Evolutionary conservation across 1,140 invertebrate genomes (phyloP).

Genomic region (Chlorops oryzae): DNA sequence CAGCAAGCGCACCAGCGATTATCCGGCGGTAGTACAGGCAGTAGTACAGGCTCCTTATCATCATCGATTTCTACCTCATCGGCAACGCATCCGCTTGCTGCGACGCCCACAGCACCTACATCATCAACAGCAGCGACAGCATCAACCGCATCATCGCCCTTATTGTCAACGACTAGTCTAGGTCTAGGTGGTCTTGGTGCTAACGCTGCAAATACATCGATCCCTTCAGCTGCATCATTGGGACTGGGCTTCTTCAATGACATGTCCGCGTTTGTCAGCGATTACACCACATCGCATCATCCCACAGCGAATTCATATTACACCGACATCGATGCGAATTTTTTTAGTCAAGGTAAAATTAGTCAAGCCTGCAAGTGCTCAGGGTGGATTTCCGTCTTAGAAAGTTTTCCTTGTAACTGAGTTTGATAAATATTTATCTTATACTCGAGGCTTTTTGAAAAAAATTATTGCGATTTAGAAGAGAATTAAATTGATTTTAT

Average conservation of each 20-base stretch:
- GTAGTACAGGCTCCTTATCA: slow-evolving; percentile 31
- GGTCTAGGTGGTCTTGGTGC: too few relatives aligned
- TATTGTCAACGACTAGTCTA: slow-evolving; percentile 17
- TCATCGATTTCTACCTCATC: slow-evolving; percentile 22
- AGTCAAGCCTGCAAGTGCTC: too few relatives aligned
- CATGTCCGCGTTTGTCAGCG: slow-evolving; percentile 30
- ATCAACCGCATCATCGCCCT: not conserved
- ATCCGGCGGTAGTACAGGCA: slow-evolving; percentile 42
- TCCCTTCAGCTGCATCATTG: slow-evolving; percentile 36
- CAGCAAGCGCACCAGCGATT: slow-evolving; percentile 31
- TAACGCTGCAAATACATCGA: slow-evolving; percentile 31
- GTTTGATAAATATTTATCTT: too few relatives aligned
- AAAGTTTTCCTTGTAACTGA: too few relatives aligned
- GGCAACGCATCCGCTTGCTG: slow-evolving; percentile 25
- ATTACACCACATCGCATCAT: slow-evolving; percentile 17
- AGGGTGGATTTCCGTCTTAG: too few relatives aligned
- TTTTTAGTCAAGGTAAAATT: slow-evolving; percentile 40
- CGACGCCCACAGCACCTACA: not conserved
- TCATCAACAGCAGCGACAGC: slow-evolving; percentile 2
- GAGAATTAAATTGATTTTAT: too few relatives aligned
- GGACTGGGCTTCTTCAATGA: slow-evolving; percentile 43
- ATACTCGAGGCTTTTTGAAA: too few relatives aligned
- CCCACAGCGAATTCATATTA: slow-evolving; percentile 30
- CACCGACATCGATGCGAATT: slow-evolving; percentile 44
- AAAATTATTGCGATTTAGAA: too few relatives aligned